phyloP scores from a whole-genome alignment of 2,797 vertebrate genomes.

The Enteromius treurensis region DNA sequence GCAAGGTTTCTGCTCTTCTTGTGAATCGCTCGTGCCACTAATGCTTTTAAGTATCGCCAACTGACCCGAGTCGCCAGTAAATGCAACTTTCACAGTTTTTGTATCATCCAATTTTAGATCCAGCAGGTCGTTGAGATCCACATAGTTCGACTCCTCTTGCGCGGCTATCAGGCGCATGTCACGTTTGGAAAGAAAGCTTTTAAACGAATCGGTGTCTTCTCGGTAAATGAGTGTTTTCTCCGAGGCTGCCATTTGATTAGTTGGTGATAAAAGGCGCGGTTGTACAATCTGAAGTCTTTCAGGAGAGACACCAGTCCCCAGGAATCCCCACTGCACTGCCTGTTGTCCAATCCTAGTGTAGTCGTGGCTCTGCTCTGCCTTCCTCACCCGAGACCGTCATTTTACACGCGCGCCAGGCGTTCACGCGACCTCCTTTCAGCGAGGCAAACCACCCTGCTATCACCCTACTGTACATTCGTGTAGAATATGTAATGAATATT shows the following conservation, averaged over 20 bases:
- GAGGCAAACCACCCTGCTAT: conserved; percentile 31
- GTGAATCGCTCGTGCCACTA: conserved; percentile 36
- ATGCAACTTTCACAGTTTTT: conserved; percentile 52
- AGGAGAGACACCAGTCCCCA: conserved; percentile 60
- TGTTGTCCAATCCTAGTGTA: conserved; percentile 56
- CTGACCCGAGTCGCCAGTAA: conserved; percentile 56
- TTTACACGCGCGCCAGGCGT: conserved; percentile 69
- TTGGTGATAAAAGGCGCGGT: conserved; percentile 40
- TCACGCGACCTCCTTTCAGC: conserved; percentile 60
- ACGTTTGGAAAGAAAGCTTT: conserved; percentile 37
- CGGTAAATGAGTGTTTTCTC: conserved; percentile 53
- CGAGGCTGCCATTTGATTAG: conserved; percentile 60
- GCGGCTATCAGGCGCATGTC: conserved; percentile 46
- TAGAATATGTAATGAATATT: conserved; percentile 2
- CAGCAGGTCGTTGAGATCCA: conserved; percentile 68
- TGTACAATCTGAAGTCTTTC: conserved; percentile 41
- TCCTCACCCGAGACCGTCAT: conserved; percentile 62
- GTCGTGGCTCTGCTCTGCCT: conserved; percentile 57
- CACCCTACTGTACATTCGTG: conserved; percentile 22
- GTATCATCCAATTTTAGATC: conserved; percentile 47
- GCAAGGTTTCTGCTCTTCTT: conserved; percentile 14
- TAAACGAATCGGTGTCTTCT: conserved; percentile 49
- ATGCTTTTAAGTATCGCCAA: conserved; percentile 49
- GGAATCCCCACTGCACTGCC: conserved; percentile 54
- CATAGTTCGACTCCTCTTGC: conserved; percentile 67